phyloP scores from a whole-genome alignment of 2,888 invertebrate species.

The Nemapogon koenigi region DNA sequence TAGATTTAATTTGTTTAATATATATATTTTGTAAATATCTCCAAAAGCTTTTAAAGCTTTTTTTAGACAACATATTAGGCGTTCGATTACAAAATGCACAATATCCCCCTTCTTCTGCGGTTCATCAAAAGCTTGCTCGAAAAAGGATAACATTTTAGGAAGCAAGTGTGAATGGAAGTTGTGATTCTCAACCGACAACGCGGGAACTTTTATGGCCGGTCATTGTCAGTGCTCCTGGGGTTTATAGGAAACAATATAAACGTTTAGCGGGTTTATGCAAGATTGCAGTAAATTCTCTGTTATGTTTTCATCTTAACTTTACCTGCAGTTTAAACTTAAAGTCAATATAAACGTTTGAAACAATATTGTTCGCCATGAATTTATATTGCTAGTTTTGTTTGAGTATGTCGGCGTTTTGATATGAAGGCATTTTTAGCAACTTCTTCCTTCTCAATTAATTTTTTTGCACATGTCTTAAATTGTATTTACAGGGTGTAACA shows the following conservation, averaged over 20 bases:
- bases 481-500: no score
- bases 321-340: no score
- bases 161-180: slow-evolving; percentile 47
- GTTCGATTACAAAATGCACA: no score
- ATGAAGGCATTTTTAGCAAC: no score
- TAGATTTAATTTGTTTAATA: no score
- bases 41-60: neutral
- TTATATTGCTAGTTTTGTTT: no score
- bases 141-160: slow-evolving; percentile 45
- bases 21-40: neutral
- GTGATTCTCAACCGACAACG: slow-evolving; percentile 42
- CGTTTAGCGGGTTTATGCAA: slow-evolving; percentile 54
- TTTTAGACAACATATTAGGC: neutral
- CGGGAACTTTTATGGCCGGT: slow-evolving; percentile 11
- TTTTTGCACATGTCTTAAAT: no score
- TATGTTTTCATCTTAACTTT: no score
- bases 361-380: no score
- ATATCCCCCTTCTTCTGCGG: neutral
- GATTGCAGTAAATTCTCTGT: slow-evolving; percentile 17
- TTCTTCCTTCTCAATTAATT: no score
- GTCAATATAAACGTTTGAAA: no score
- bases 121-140: neutral
- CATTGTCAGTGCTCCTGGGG: slow-evolving; percentile 6
- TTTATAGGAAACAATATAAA: slow-evolving; percentile 24
- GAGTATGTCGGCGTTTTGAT: no score